Base-by-base conservation (phyloP, 2,888 invertebrate genomes). In the Amorpha juglandis region DNA sequence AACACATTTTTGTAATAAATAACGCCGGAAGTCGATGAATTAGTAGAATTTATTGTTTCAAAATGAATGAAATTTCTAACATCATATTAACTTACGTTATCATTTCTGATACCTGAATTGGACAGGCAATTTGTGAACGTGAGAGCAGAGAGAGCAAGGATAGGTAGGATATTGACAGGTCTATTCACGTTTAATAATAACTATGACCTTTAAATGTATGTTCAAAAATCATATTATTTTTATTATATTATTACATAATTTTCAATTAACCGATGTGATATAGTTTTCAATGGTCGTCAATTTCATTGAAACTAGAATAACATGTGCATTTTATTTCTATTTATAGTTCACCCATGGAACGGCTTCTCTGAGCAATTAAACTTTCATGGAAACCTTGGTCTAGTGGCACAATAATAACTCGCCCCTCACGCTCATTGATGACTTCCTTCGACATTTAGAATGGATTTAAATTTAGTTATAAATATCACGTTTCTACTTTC, bases 351-450 rank as follows among this genome's bases (percentile, higher is more conserved):
- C n/a, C n/a, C 38, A 8, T 58, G 58, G 9, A 19, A 58, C 19
- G 8, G 35, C 19, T 42, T 35, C 35, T 21, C 19, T 6, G 19
- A 4, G 35, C 16, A 69, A 73, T 74, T 68, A 70, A 78, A 71
- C 74, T 69, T 75, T 74, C 68, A 71, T 67, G 62, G 66, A 74
- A 74, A 71, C 83, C 81, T 84, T 83, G 83, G 68, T 76, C 76
- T 71, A 80, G 69, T 83, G 71, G 73, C 75, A 76, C 74, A 68
- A 68, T 75, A 70, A 65, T 70, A 55, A 35, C 38, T 58, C 14
- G 12, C 6, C 42, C 38, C 55, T 38, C 19, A 19, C 58, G 58
- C 11, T 19, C 42, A 42, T 58, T 58, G 58, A 58, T 35, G 19
- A 38, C 42, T 58, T 58, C 19, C 19, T 58, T 21, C 42, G 42